These are phyloP conservation scores for Siderastrea radians DNA, from an alignment of 92 coral and sea anemone species.

Conservation along the genomic window DNA sequence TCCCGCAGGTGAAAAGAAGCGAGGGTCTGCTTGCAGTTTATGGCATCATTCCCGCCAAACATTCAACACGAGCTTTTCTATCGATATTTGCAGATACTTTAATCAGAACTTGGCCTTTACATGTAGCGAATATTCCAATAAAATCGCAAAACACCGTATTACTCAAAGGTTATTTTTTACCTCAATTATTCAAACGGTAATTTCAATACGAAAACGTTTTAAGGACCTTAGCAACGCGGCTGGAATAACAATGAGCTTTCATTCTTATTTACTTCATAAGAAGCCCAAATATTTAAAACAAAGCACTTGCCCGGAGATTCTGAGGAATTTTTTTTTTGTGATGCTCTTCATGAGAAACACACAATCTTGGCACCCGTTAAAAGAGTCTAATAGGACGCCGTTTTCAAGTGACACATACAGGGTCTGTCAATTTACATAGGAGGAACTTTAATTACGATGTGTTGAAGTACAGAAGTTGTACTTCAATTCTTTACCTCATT, in stretches of 20 bases:
- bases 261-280: neutral
- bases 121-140: too few species aligned
- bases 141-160: too few species aligned
- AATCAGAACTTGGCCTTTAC: too few species aligned
- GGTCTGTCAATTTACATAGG: neutral
- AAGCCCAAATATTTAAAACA: neutral
- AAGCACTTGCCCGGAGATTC: neutral
- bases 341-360: neutral
- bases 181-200: too few species aligned
- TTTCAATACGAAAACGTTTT: too few species aligned
- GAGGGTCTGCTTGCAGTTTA: too few species aligned
- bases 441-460: conserved; percentile 7
- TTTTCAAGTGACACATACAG: neutral
- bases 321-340: neutral
- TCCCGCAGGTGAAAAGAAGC: too few species aligned
- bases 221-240: neutral
- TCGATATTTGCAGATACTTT: too few species aligned
- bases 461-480: neutral
- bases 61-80: too few species aligned
- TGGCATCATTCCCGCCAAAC: too few species aligned
- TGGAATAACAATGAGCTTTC: neutral
- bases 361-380: neutral
- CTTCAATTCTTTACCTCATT: neutral
- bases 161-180: too few species aligned
- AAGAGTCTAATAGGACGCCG: neutral